phyloP scores from a whole-genome alignment of 2,888 invertebrate species.

The Acholoe squamosa region DNA sequence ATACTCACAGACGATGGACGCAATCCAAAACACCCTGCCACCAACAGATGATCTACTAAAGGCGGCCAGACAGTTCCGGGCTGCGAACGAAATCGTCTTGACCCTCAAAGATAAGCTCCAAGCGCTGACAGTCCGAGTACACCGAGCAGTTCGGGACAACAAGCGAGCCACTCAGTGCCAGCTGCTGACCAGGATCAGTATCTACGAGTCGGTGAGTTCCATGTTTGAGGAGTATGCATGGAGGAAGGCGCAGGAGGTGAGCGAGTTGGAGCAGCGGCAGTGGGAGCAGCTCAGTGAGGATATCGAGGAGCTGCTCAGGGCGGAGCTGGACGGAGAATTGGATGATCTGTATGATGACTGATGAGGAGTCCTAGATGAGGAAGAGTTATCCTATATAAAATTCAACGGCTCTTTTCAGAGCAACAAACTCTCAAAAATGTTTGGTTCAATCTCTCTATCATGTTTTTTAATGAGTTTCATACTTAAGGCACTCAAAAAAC shows the following conservation, averaged over 20 bases:
- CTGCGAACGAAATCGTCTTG: neutral
- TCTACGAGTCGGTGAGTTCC: neutral
- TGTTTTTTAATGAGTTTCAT: too few relatives aligned
- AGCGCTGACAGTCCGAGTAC: neutral
- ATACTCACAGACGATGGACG: too few relatives aligned
- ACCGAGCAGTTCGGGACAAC: neutral
- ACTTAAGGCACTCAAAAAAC: too few relatives aligned
- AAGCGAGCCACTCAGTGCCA: neutral
- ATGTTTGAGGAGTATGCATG: neutral
- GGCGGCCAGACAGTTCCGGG: neutral
- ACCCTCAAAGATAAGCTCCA: neutral
- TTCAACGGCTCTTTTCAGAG: too few relatives aligned
- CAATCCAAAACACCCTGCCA: too few relatives aligned
- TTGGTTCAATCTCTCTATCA: too few relatives aligned
- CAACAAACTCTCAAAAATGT: too few relatives aligned
- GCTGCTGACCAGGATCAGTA: neutral
- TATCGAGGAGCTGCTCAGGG: neutral
- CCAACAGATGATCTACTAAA: neutral
- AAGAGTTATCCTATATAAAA: too few relatives aligned
- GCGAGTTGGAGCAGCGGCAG: neutral
- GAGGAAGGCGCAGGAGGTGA: neutral
- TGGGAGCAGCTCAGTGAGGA: neutral
- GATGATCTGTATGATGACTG: neutral
- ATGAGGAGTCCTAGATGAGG: too few relatives aligned
- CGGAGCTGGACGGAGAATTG: neutral